Evolutionary conservation across 2,797 vertebrate species (phyloP).

Genomic region (Hafferia zeledoni): DNA sequence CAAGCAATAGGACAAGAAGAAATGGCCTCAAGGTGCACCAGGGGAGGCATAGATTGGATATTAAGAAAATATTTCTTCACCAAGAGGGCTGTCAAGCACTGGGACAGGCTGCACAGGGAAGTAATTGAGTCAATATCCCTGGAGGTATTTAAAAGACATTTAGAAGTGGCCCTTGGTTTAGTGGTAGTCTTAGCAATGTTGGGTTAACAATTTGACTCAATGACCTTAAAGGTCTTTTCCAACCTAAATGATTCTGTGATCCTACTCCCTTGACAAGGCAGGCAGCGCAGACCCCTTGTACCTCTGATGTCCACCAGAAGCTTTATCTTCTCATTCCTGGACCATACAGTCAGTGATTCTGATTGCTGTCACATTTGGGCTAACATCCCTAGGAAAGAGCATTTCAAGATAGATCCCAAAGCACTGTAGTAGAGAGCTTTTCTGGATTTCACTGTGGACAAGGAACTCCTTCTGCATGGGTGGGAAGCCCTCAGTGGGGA

Average conservation of each 20-base stretch:
- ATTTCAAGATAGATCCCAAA: background rate
- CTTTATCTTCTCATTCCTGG: background rate
- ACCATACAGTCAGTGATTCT: background rate
- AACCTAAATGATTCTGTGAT: background rate
- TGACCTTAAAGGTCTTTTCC: background rate
- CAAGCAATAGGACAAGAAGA: rapidly evolving
- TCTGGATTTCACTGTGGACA: background rate
- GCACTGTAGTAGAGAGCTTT: background rate
- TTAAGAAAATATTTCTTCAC: background rate
- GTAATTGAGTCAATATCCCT: background rate
- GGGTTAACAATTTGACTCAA: background rate
- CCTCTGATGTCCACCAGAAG: background rate
- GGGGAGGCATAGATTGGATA: background rate
- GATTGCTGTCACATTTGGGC: background rate
- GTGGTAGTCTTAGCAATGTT: background rate
- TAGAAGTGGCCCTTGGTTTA: background rate
- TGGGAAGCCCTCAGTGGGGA: background rate
- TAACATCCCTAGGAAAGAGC: background rate
- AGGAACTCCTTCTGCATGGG: background rate
- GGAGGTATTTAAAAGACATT: background rate
- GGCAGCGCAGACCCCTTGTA: background rate
- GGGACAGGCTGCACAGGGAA: background rate
- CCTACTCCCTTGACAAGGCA: background rate
- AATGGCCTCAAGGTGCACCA: background rate
- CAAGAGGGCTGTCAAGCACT: background rate